Percentiles rank a stretch among this genome's conserved stretches.
Conservation (phyloP, 2,888 invertebrate species). For the Lasioglossum malachurum region DNA sequence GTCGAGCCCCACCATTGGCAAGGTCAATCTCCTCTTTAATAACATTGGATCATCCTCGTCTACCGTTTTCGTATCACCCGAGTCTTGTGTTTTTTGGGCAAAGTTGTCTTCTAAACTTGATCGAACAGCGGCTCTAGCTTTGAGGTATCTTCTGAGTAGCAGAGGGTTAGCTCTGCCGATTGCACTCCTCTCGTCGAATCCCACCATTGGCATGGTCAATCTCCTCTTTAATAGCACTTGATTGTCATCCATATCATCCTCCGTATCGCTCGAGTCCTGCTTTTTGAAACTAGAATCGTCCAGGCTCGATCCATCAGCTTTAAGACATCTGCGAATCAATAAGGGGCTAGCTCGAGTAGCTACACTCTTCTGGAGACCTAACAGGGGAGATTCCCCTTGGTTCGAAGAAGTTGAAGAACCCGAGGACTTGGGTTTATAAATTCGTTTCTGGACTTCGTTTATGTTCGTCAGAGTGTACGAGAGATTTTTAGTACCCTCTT, state of each 20-base stretch:
- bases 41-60: neutral
- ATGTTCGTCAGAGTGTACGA: neutral
- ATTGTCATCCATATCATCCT: neutral
- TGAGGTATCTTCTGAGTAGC: neutral
- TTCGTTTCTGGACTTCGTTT: neutral
- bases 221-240: neutral
- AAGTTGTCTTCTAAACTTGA: neutral
- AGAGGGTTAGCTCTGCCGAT: neutral
- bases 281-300: too few relatives aligned
- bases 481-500: neutral
- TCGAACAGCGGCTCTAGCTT: neutral
- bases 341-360: slow-evolving; percentile 1
- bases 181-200: neutral
- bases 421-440: neutral
- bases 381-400: neutral
- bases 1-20: neutral
- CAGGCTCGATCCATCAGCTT: neutral
- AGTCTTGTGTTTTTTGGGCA: neutral
- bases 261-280: neutral
- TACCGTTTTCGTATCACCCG: neutral
- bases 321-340: slow-evolving; percentile 23
- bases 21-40: neutral
- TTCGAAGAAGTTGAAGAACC: neutral
- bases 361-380: neutral
- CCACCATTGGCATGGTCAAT: neutral